phyloP scores from a whole-genome alignment of 2,888 invertebrate species.

The Apamea crenata region DNA sequence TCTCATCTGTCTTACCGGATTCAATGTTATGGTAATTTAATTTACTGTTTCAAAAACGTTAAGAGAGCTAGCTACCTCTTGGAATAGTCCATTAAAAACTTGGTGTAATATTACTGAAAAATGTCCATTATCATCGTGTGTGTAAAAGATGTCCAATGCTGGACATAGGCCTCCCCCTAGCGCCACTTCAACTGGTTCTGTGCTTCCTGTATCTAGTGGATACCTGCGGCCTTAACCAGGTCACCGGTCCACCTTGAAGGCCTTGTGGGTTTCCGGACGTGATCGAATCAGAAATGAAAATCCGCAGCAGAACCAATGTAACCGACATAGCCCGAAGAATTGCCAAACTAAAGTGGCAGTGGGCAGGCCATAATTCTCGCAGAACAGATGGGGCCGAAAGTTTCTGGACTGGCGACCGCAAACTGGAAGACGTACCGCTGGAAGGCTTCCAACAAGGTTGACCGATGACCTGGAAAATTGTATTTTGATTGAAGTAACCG shows the following conservation, averaged over 20 bases:
- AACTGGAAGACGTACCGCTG: background rate
- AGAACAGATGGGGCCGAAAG: background rate
- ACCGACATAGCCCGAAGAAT: background rate
- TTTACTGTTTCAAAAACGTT: background rate
- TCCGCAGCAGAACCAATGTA: background rate
- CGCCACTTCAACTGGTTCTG: no score
- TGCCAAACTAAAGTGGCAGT: background rate
- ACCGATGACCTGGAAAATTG: background rate
- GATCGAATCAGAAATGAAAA: background rate
- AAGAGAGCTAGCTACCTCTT: background rate
- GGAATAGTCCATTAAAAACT: background rate
- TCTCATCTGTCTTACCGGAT: slow-evolving; percentile 80
- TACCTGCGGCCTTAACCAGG: background rate
- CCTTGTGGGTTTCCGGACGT: no score
- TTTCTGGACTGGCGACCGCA: background rate
- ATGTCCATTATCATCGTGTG: no score
- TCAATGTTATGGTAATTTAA: slow-evolving; percentile 76
- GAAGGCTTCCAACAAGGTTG: no score
- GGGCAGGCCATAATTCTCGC: background rate
- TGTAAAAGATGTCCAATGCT: no score
- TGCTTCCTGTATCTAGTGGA: background rate
- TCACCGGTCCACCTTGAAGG: background rate
- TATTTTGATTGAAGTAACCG: background rate
- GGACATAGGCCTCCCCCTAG: no score
- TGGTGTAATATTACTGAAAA: background rate